Percentiles rank a stretch among this genome's conserved stretches.
phyloP scores from a whole-genome alignment of 2,888 invertebrate species.

The Stenodera caucasica region DNA sequence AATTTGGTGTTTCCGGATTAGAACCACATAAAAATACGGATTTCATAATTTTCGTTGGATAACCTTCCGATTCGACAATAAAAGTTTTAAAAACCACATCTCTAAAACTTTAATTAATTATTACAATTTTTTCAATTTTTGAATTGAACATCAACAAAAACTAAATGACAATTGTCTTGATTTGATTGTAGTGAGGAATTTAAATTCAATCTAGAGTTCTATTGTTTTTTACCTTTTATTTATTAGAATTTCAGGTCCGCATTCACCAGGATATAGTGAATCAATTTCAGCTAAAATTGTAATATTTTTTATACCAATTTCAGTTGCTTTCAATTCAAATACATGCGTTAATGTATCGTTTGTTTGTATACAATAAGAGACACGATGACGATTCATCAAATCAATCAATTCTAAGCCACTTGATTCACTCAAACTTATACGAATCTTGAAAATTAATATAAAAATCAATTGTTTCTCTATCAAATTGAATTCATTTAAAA shows the following conservation, averaged over 20 bases:
- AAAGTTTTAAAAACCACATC: conserved; percentile 68
- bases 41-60: conserved; percentile 65
- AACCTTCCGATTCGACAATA: conserved; percentile 71
- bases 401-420: conserved; percentile 42
- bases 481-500: conserved; percentile 9
- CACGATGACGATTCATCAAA: conserved; percentile 34
- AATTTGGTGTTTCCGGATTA: conserved; percentile 52
- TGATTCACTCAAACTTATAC: conserved; percentile 44
- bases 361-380: conserved; percentile 46
- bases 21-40: conserved; percentile 69
- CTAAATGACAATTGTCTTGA: too few relatives aligned
- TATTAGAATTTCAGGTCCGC: conserved; percentile 58
- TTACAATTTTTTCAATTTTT: not conserved
- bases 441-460: conserved; percentile 36
- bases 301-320: conserved; percentile 55
- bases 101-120: conserved; percentile 42
- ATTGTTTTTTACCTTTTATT: conserved; percentile 52
- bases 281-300: conserved; percentile 59
- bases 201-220: too few relatives aligned
- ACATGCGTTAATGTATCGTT: conserved; percentile 46
- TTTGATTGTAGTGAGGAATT: too few relatives aligned
- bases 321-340: conserved; percentile 45
- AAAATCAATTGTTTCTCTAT: not conserved
- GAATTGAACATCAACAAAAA: conserved; percentile 2
- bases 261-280: conserved; percentile 53